Base-by-base conservation (phyloP, 2,113 vertebrate species). In the Platysteira castanea region DNA sequence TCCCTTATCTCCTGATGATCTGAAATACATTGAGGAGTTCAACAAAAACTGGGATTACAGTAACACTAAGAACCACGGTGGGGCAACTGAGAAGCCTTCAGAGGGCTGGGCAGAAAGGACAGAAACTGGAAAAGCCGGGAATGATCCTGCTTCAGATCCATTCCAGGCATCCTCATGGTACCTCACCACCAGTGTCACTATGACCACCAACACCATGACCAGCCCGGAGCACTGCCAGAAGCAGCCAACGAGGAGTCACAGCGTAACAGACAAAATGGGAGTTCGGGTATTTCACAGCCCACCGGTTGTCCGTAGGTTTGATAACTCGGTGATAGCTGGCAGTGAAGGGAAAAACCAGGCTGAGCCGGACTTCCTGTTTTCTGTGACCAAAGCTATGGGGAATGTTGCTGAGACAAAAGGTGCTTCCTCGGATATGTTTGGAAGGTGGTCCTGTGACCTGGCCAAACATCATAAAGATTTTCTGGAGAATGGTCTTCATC, bases 11-110 rank as follows among this genome's bases (percentile, higher is more conserved):
- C 99, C 99, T 4, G 99, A 99, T 54, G 99, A 99, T 96, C 98
- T 99, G 92, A 99, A 99, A 96, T 99, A 99, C 97, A 99, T 99
- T 0, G 99, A 99, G 96, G 99, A 99, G 97, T 99, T 99, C 97
- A 99, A 98, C 86, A 99, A 99, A 96, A 98, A 98, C 91, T 99
- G 99, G 99, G 99, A 99, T 84, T 99, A 98, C 88, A 96, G 97
- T 84, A 97, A 35, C 57, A 53, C 94, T 44, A 87, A 97, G 53
- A 90, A 89, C 52, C 94, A 94, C 14, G 39, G 95, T 91, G 67
- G 97, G 46, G 92, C 93, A 73, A 74, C 93, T 0, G 97, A 98
- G 44, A 97, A 96, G 15, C 84, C 98, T 54, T 83, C 90, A 28
- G 98, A 99, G 60, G 76, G 94, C 35, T 99, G 98, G 99, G 88